Evolutionary conservation across 30 jellyfish, hydroid and myxozoan species (phyloP), one percentile per base, ranked within the genome.

Genomic region (Phacellophora camtschatica): DNA sequence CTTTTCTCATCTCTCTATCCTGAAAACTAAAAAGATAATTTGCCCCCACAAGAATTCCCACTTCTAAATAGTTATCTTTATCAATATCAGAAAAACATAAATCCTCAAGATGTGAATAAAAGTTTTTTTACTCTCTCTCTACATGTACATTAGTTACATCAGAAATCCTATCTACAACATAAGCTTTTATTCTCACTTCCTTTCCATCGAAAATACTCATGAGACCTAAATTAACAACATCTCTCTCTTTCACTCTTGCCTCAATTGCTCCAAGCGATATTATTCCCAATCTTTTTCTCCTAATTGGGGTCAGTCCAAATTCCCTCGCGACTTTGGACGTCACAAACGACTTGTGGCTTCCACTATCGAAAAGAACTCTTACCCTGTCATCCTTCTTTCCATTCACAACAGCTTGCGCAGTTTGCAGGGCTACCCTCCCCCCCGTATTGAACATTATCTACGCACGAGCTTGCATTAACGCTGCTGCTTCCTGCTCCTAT

Each of bases 391-490:
- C 25, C 67, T 20, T 41, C 42, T 43, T 48, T 41, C 35, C 49
- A 46, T 68, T 19, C 66, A 39, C 82, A 16, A 11, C 9, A 11
- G 67, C 82, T 9, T 31, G 50, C 25, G 42, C 82, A 10, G 82
- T 68, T 23, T 68, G 68, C 13, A 68, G 82, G 16, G 67, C 50
- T 29, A 48, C 82, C 42, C 82, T 68, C 33, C 57, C 67, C 6
- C 67, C 49, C 31, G 9, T 23, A 43, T 43, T 43, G 22, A 43
- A 43, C 57, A 43, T 23, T 43, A 18, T 43, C 57, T 43, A 43
- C 57, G 57, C 57, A 43, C 13, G 57, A 43, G 18, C 18, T 43
- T 23, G 57, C 57, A 43, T 43, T 43, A 11, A 23, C 6, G 12
- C 57, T 43, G 13, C 13, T 6, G 5, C n/a, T n/a, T n/a, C n/a